These are phyloP conservation scores for Sander lucioperca DNA, from an alignment of 2,113 vertebrate species.

Conservation along the genomic window DNA sequence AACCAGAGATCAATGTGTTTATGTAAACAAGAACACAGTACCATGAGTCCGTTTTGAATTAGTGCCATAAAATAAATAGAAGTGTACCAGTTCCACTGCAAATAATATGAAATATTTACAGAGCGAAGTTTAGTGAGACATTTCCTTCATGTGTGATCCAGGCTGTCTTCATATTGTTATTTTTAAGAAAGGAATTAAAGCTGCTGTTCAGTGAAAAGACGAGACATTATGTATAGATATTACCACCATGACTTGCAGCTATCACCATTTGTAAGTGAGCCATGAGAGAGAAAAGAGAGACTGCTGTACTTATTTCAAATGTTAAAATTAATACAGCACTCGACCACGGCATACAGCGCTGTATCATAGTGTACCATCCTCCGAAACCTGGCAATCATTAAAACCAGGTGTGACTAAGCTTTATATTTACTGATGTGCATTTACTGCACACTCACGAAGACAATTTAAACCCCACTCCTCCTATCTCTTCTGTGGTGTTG, in stretches of 20 bases:
- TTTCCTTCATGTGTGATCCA: neutral
- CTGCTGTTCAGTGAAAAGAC: constrained; percentile 13
- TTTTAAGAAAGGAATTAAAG: neutral
- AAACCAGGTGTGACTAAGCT: neutral
- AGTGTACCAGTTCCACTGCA: neutral
- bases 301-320: constrained; percentile 6
- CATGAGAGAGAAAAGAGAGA: neutral
- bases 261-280: constrained; percentile 26
- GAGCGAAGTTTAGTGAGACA: neutral
- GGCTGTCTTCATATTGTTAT: constrained; percentile 6
- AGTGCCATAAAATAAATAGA: neutral
- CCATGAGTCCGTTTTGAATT: neutral
- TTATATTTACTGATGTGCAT: constrained; percentile 20
- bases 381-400: neutral
- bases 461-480: neutral
- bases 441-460: constrained; percentile 16
- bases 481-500: neutral
- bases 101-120: neutral
- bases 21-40: constrained; percentile 17
- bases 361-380: neutral
- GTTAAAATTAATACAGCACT: constrained; percentile 8
- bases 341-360: neutral
- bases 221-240: constrained; percentile 7
- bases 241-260: constrained; percentile 37
- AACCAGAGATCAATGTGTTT: constrained; percentile 2